Percentiles rank a stretch among this genome's conserved stretches.
phyloP scores from a whole-genome alignment of 2,113 vertebrate genomes.

The Dicentrarchus labrax region DNA sequence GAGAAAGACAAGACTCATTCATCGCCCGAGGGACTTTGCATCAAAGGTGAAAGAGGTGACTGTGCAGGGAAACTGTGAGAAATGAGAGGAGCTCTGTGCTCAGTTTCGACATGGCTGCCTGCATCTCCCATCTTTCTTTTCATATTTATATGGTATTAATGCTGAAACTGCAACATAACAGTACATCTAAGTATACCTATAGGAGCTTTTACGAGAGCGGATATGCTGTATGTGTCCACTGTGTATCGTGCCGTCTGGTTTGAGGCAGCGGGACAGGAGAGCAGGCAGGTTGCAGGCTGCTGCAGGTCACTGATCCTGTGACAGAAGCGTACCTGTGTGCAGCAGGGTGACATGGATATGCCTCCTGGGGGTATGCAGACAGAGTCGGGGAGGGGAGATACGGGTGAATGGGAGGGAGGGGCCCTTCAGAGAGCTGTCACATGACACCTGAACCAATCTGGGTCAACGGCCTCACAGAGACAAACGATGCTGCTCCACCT shows the following conservation, averaged over 20 bases:
- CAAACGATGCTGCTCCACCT: conserved; percentile 12
- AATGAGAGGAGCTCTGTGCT: conserved; percentile 9
- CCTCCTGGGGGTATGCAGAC: conserved; percentile 58
- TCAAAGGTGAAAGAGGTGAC: conserved; percentile 30
- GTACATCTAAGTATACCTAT: neutral
- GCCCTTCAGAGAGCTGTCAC: conserved; percentile 31
- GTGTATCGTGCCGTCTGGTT: neutral
- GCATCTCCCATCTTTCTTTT: neutral
- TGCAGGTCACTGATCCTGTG: conserved; percentile 33
- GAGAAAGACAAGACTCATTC: conserved; percentile 15
- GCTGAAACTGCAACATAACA: neutral
- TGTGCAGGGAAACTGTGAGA: conserved; percentile 11
- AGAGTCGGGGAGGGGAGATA: neutral
- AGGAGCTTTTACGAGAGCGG: neutral
- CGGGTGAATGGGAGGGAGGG: conserved; percentile 37
- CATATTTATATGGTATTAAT: neutral
- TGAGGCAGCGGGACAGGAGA: neutral
- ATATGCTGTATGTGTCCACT: neutral
- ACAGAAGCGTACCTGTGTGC: conserved; percentile 72
- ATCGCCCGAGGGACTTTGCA: conserved; percentile 34
- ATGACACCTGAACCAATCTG: conserved; percentile 72
- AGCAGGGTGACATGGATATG: conserved; percentile 75
- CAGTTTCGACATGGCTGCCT: conserved; percentile 29
- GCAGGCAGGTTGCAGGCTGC: neutral
- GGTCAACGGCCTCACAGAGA: conserved; percentile 54